phyloP scores from a whole-genome alignment of 2,113 vertebrate genomes.

The Coptodon bakossiorum region DNA sequence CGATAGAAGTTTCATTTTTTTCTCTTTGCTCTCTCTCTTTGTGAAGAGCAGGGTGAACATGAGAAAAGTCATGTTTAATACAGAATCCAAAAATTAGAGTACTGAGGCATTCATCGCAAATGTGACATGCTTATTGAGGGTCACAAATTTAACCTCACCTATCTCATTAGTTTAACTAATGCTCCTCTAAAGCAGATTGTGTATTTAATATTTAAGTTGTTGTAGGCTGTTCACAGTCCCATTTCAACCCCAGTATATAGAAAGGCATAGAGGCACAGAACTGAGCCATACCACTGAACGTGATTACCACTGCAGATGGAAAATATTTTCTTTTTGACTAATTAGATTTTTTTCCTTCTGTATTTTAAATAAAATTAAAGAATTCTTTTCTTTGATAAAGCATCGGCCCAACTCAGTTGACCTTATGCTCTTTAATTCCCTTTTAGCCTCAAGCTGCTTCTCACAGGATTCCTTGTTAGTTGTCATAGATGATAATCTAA shows the following conservation, averaged over 20 bases:
- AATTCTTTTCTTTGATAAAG: background rate
- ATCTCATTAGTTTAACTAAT: background rate
- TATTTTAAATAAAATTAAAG: background rate
- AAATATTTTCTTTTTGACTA: background rate
- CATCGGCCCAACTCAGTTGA: background rate
- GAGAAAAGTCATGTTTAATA: background rate
- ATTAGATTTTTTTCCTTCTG: rapidly evolving
- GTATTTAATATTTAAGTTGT: background rate
- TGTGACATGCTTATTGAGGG: background rate
- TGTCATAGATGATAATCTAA: background rate
- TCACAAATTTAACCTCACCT: background rate
- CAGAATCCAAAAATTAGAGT: background rate
- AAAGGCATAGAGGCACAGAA: background rate
- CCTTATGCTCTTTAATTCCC: background rate
- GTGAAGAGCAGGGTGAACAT: background rate
- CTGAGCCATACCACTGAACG: background rate
- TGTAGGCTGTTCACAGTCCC: background rate
- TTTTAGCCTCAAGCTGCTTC: background rate
- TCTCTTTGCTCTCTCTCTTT: background rate
- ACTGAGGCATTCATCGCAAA: background rate
- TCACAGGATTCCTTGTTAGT: background rate
- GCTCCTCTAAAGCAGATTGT: background rate
- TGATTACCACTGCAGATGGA: background rate
- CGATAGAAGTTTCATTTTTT: background rate
- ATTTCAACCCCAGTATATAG: background rate